Base-by-base conservation (phyloP, 2,113 vertebrate genomes). In the Opisthocomus hoazin region DNA sequence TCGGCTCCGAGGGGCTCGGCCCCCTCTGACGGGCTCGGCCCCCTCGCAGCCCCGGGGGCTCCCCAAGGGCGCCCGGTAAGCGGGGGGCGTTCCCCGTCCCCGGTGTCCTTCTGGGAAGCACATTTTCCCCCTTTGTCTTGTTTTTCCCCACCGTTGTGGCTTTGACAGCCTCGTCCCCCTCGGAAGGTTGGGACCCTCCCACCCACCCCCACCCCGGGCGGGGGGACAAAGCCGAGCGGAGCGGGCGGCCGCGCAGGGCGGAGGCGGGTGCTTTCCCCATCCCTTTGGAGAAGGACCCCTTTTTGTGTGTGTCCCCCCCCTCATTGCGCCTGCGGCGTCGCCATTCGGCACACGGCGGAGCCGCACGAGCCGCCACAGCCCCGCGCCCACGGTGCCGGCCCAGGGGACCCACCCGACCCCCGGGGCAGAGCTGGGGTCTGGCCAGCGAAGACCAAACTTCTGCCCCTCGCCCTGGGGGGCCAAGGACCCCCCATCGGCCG, bases 351-450 rank as follows among this genome's bases (percentile, higher is more conserved):
- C 56, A 29, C 0, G 19, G 71, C 77, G 53, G 29, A 48, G 61
- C 64, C 56, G 4, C 36, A 2, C 2, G 39, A 84, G 71, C 61
- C 0, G 0, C 73, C 2, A 0, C 61, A 29, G 22, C 54, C 45
- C 34, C 2, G 4, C 64, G 74, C 73, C 89, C 24, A 0, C 18
- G 3, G 45, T 13, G n/a, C 36, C 10, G 3, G 15, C 50, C 10
- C 2, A 0, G 30, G 21, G 79, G 54, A 50, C 8, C 2, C 0
- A 0, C 3, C 2, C 6, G 2, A 15, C 24, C 10, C 36, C 19
- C 3, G 48, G 64, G 48, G 9, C 56, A 75, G 69, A 51, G 60
- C 51, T 12, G 3, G 27, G 63, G 37, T 4, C 23, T 1, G 2
- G 21, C 11, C 34, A 22, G 43, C 0, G 1, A 21, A 75, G 43